Percentiles rank a stretch among this genome's conserved stretches.
These are phyloP conservation scores for Taenaris catops DNA, from an alignment of 2,888 invertebrate species.

Conservation along the genomic window DNA sequence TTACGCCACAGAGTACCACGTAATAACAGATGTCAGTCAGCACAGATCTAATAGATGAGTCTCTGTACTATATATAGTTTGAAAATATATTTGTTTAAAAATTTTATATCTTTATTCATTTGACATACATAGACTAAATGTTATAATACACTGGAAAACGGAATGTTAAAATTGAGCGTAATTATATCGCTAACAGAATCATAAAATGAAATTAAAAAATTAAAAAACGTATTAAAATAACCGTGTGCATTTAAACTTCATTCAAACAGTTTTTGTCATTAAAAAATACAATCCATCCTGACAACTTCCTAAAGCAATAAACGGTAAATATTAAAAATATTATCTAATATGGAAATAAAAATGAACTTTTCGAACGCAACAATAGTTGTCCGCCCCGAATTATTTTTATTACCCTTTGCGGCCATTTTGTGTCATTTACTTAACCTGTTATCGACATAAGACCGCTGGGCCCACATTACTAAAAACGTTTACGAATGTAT, in stretches of 20 bases:
- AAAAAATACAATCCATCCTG: background rate
- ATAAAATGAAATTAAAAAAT: too few relatives aligned
- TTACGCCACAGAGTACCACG: background rate
- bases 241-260: too few relatives aligned
- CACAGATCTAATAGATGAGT: too few relatives aligned
- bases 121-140: too few relatives aligned
- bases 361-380: slow-evolving; percentile 57
- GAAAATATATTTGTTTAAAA: too few relatives aligned
- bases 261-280: background rate
- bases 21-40: too few relatives aligned
- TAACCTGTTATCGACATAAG: slow-evolving; percentile 59
- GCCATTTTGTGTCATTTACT: slow-evolving; percentile 66
- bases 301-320: slow-evolving; percentile 32
- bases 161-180: too few relatives aligned
- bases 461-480: slow-evolving; percentile 34
- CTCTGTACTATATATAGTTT: too few relatives aligned
- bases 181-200: too few relatives aligned
- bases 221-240: too few relatives aligned
- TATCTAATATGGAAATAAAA: slow-evolving; percentile 48
- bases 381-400: slow-evolving; percentile 46
- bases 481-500: slow-evolving; percentile 23
- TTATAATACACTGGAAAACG: too few relatives aligned
- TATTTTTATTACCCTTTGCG: slow-evolving; percentile 49
- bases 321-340: slow-evolving; percentile 33
- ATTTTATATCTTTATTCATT: too few relatives aligned